phyloP scores from a whole-genome alignment of 2,888 invertebrate species.

The Leucania comma region DNA sequence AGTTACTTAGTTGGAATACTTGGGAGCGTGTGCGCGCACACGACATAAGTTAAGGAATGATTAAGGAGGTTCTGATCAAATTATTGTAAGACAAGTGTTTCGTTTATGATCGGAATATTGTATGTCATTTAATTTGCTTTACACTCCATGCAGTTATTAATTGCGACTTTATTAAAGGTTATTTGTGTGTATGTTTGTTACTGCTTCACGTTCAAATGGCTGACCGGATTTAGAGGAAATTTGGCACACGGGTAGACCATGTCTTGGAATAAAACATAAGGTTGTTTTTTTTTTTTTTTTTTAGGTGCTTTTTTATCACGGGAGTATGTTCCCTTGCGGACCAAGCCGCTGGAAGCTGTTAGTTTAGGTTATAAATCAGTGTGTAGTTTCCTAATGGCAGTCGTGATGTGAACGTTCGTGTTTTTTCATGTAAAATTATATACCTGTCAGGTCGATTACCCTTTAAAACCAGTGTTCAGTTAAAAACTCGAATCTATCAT shows the following conservation, averaged over 20 bases:
- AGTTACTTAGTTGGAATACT: slow-evolving; percentile 65
- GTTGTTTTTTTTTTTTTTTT: too few species aligned
- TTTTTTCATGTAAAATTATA: not conserved
- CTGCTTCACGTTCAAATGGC: too few species aligned
- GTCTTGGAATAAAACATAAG: too few species aligned
- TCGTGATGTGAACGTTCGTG: not conserved
- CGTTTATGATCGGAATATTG: slow-evolving; percentile 61
- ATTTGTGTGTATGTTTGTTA: too few species aligned
- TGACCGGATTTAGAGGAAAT: too few species aligned
- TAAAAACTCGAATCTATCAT: slow-evolving; percentile 15
- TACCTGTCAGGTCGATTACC: slow-evolving; percentile 13
- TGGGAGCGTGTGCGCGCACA: slow-evolving; percentile 56
- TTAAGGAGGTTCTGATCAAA: slow-evolving; percentile 75
- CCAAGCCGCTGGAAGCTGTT: too few species aligned
- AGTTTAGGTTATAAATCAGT: slow-evolving; percentile 19
- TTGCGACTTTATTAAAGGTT: too few species aligned
- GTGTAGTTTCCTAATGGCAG: not conserved
- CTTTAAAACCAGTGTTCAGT: not conserved
- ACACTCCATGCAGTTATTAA: slow-evolving; percentile 20
- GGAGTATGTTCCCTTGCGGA: too few species aligned
- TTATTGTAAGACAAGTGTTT: slow-evolving; percentile 72
- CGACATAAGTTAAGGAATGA: slow-evolving; percentile 68
- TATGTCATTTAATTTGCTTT: slow-evolving; percentile 30
- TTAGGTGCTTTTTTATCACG: too few species aligned
- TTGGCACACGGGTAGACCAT: too few species aligned